Evolutionary conservation across 2,113 vertebrate genomes (phyloP), one percentile per base, ranked within the genome.

Genomic region (Pipa parva): DNA sequence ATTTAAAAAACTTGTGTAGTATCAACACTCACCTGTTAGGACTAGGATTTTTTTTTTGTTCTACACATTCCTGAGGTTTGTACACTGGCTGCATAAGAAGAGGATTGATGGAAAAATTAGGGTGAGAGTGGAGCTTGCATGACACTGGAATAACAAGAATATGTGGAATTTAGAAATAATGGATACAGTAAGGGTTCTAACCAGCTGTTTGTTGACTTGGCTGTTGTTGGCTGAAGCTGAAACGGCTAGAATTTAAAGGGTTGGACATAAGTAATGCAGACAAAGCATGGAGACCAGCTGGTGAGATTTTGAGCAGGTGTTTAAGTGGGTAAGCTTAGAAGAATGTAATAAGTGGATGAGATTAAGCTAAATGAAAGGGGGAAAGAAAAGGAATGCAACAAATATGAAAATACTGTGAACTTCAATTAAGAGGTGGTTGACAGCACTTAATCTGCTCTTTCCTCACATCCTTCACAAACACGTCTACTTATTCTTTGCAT

Each of bases 11-110:
- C 15, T 6, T 42, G 7, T 15, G 15, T 15, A 42, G 15, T n/a
- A 42, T 2, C 54, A 24, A 17, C 9, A 71, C 85, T 84, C 79
- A 92, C 92, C 77, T 78, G 25, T 81, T 72, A 66, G 74, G 52
- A 37, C 75, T 25, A 15, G 77, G 17, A 24, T 63, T 74, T 18
- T 45, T 58, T 29, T 64, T 17, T 28, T 72, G 42, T 0, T 20
- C 45, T 42, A 48, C 55, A 27, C 73, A 69, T 52, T 74, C 83
- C 29, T 81, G 77, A 29, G 82, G 71, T 54, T 81, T 88, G 0
- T 29, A 60, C n/a, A 71, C 70, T 54, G 66, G 71, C 85, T 93
- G 80, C 20, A 36, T 24, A 25, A 59, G 51, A 21, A 46, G 42
- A n/a, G 25, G 54, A 48, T 45, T 51, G 48, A 60, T 42, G 52